A percentile compares a stretch with the other conserved stretches of the same genome.
phyloP scores from a whole-genome alignment of 2,113 vertebrate genomes.

The Isurus oxyrinchus region DNA sequence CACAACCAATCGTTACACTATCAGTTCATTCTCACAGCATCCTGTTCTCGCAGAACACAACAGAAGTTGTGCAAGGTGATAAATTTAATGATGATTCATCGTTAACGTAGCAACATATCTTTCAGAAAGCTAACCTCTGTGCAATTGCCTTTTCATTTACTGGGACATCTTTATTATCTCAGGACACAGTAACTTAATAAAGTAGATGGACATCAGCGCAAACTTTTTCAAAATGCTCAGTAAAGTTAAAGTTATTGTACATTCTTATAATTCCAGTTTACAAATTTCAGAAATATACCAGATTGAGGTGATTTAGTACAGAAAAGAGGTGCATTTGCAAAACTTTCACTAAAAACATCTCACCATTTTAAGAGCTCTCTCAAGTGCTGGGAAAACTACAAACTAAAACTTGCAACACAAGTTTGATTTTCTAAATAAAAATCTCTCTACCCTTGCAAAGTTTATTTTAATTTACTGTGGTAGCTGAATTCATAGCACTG shows the following conservation, averaged over 20 bases:
- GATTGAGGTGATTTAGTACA: neutral
- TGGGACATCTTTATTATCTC: no score
- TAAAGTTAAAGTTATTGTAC: neutral
- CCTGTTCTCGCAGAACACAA: no score
- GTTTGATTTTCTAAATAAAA: neutral
- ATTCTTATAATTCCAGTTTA: neutral
- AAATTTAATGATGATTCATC: no score
- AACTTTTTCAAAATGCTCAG: neutral
- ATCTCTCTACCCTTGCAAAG: neutral
- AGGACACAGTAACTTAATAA: neutral
- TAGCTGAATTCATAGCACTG: no score
- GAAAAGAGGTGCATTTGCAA: neutral
- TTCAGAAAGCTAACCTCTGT: no score
- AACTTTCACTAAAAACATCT: neutral
- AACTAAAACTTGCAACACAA: neutral
- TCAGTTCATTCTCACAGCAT: no score
- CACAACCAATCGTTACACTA: no score
- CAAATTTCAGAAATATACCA: neutral
- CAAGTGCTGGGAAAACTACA: neutral
- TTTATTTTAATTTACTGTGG: neutral
- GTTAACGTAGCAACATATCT: no score
- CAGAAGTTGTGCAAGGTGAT: no score
- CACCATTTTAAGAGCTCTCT: neutral
- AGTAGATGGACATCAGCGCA: neutral
- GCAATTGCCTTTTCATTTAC: no score